Evolutionary conservation across 2,888 invertebrate genomes (phyloP).

Genomic region (Agriopis aurantiaria): DNA sequence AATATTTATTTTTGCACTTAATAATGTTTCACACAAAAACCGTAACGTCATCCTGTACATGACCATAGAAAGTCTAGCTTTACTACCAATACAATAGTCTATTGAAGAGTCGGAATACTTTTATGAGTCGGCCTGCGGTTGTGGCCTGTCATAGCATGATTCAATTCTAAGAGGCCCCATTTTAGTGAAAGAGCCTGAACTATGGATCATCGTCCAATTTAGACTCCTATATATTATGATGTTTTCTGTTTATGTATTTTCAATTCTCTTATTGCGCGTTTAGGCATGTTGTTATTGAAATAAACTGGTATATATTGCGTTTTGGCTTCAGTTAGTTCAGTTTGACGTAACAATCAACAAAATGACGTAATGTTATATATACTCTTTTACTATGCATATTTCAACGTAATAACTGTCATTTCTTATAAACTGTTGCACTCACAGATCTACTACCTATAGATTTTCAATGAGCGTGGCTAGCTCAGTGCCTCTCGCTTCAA

Average conservation of each 20-base stretch:
- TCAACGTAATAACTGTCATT: background rate
- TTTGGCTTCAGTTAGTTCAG: constrained; percentile 3
- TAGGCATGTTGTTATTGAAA: constrained; percentile 37
- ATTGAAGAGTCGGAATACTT: constrained; percentile 46
- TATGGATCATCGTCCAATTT: constrained; percentile 54
- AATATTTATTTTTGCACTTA: background rate
- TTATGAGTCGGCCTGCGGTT: constrained; percentile 59
- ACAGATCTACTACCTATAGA: no score
- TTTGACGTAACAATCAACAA: background rate
- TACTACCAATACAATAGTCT: constrained; percentile 43
- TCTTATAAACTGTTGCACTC: constrained; percentile 12
- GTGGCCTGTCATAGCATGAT: constrained; percentile 57
- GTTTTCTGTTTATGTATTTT: constrained; percentile 10
- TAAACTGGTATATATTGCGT: constrained; percentile 38
- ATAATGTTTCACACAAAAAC: constrained; percentile 20
- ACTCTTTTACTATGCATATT: background rate
- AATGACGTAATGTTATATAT: background rate
- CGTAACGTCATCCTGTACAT: constrained; percentile 48
- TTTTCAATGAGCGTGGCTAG: no score
- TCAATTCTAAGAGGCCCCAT: constrained; percentile 55
- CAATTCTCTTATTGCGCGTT: constrained; percentile 4
- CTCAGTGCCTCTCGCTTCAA: no score
- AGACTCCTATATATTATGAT: constrained; percentile 33
- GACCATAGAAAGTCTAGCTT: constrained; percentile 59
- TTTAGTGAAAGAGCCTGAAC: constrained; percentile 54